Evolutionary conservation across 2,113 vertebrate species (phyloP).

Genomic region (Asarcornis scutulata): DNA sequence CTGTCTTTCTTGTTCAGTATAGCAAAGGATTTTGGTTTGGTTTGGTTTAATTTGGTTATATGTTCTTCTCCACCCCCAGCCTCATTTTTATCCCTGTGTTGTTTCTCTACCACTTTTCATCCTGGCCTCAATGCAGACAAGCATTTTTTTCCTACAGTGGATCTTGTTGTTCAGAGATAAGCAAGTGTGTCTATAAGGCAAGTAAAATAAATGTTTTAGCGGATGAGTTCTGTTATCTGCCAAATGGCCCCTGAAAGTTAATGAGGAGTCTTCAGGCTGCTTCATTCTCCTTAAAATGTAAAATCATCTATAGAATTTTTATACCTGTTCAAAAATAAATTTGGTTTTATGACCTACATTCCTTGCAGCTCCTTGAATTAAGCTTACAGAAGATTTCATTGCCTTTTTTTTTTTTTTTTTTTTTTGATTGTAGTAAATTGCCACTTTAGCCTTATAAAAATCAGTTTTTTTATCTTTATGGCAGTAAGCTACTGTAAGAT

Average conservation of each 20-base stretch:
- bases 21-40: background rate
- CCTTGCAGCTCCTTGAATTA: slow-evolving; percentile 37
- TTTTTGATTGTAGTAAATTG: slow-evolving; percentile 12
- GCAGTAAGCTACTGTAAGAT: slow-evolving; percentile 14
- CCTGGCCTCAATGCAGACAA: background rate
- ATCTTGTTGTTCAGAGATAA: background rate
- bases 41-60: background rate
- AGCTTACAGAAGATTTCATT: slow-evolving; percentile 28
- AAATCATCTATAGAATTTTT: slow-evolving; percentile 39
- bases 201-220: slow-evolving; percentile 30
- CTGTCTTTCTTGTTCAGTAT: background rate
- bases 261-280: slow-evolving; percentile 47
- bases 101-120: background rate
- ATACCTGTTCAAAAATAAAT: slow-evolving; percentile 47
- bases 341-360: slow-evolving; percentile 38
- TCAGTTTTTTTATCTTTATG: background rate
- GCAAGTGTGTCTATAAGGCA: background rate
- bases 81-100: background rate
- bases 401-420: background rate
- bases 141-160: background rate
- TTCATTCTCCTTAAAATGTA: slow-evolving; percentile 40
- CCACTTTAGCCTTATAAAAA: slow-evolving; percentile 40
- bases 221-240: slow-evolving; percentile 49
- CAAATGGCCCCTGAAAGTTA: slow-evolving; percentile 63
- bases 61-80: background rate